Evolutionary conservation across 2,888 invertebrate genomes (phyloP).

Genomic region (Alentia gelatinosa): DNA sequence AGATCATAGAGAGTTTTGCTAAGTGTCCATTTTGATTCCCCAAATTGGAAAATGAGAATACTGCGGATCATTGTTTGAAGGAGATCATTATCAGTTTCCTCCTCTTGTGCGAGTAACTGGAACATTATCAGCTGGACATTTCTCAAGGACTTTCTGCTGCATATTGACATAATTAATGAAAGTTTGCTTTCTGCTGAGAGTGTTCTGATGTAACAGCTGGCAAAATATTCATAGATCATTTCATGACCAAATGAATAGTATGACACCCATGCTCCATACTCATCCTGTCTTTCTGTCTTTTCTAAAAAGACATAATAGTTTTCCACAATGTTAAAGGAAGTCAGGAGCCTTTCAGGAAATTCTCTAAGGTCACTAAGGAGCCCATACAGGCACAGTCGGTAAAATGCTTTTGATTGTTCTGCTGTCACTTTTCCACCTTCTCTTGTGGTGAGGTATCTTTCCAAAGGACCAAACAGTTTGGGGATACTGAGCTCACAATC

Average conservation of each 20-base stretch:
- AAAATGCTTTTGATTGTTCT: not conserved
- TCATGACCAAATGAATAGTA: not conserved
- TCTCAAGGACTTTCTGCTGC: not conserved
- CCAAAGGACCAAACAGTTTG: not conserved
- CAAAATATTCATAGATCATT: not conserved
- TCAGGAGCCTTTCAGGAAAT: not conserved
- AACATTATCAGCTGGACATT: not conserved
- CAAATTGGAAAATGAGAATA: not conserved
- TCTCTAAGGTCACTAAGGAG: not conserved
- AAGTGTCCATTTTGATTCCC: not conserved
- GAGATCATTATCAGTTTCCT: not conserved
- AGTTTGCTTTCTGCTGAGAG: not conserved
- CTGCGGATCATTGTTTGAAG: not conserved
- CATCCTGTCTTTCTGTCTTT: not conserved
- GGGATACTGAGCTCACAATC: not conserved
- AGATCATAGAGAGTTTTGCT: not conserved
- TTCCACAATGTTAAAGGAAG: not conserved
- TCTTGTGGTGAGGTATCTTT: not conserved
- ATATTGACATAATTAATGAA: not conserved
- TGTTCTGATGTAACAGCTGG: not conserved
- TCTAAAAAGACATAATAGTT: not conserved
- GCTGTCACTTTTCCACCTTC: not conserved
- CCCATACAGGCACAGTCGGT: not conserved
- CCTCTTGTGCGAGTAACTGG: not conserved
- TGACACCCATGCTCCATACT: not conserved